Evolutionary conservation across 2,797 vertebrate genomes (phyloP), one percentile per base, ranked within the genome.

Genomic region (Lutra lutra): DNA sequence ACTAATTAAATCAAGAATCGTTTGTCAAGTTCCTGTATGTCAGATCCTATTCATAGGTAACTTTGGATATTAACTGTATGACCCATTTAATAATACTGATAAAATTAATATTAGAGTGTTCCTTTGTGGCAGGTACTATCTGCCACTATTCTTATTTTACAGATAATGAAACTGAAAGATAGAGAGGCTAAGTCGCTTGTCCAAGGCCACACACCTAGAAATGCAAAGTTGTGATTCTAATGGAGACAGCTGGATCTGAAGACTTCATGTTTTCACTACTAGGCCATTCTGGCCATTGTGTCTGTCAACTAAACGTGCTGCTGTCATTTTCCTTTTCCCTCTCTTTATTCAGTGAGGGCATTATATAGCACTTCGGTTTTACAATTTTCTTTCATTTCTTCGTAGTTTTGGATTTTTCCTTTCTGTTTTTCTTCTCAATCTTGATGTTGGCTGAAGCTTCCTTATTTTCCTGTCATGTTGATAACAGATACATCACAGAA

Each of bases 401-500:
- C 70, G 87, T 43, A 92, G 75, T 51, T 58, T 88, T 40, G 51
- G 29, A 13, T 1, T 7, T 51, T 73, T 89, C 32, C 38, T 95
- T 27, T 64, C 38, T 27, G 23, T 32, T 79, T 84, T 84, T 54
- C 32, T 20, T 89, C 11, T 93, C 12, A 79, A 40, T 10, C 10
- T 0, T 86, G 14, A 27, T 66, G 35, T 46, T 75, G 48, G 8
- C 29, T 40, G 46, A 84, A 85, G 14, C 13, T 1, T 4, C 78
- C 62, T 32, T 70, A 90, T 97, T 97, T 93, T 75, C 48, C 92
- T 48, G 11, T 77, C 25, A 79, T 68, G 51, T 38, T 83, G 64
- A n/a, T 64, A 13, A 32, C 23, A 86, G 32, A 40, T 32, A 23
- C 18, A n/a, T 66, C 54, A 20, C 15, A 73, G 60, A 43, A 46